phyloP scores from a whole-genome alignment of 2,888 invertebrate species.

The Pachycephus smyrnensis region DNA sequence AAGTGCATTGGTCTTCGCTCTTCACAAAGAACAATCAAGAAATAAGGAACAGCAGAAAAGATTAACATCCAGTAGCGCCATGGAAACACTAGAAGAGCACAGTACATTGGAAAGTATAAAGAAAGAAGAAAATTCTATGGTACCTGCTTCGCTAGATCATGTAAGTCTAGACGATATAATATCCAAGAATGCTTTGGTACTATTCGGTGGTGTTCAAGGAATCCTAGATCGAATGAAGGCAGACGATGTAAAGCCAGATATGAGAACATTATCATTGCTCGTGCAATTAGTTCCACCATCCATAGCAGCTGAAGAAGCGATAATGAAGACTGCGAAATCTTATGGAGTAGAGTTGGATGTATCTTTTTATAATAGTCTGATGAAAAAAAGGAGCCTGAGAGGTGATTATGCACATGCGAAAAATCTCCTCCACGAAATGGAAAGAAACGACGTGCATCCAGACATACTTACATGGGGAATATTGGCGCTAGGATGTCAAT shows the following conservation, averaged over 20 bases:
- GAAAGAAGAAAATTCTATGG: conserved; percentile 1
- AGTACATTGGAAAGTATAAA: not conserved
- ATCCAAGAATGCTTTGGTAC: conserved; percentile 75
- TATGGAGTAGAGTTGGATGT: conserved; percentile 77
- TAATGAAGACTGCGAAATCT: conserved; percentile 74
- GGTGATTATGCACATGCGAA: conserved; percentile 78
- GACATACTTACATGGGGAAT: conserved; percentile 90
- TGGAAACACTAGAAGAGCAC: not conserved
- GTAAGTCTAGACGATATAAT: conserved; percentile 34
- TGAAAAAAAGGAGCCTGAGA: conserved; percentile 82
- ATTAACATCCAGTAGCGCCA: not conserved
- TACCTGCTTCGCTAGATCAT: not conserved
- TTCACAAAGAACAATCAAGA: not conserved
- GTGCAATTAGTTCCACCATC: conserved; percentile 79
- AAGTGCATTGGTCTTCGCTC: conserved; percentile 15
- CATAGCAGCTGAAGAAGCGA: conserved; percentile 75
- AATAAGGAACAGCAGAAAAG: not conserved
- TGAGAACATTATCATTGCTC: conserved; percentile 84
- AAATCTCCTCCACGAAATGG: conserved; percentile 66
- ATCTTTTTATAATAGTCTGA: conserved; percentile 88
- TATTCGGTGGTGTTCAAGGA: conserved; percentile 85
- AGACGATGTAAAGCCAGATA: conserved; percentile 77
- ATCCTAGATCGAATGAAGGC: conserved; percentile 80
- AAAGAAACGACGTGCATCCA: conserved; percentile 70
- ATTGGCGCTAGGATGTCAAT: conserved; percentile 82